Conservation (phyloP, 2,888 invertebrate genomes). For the Dryomyza anilis region DNA sequence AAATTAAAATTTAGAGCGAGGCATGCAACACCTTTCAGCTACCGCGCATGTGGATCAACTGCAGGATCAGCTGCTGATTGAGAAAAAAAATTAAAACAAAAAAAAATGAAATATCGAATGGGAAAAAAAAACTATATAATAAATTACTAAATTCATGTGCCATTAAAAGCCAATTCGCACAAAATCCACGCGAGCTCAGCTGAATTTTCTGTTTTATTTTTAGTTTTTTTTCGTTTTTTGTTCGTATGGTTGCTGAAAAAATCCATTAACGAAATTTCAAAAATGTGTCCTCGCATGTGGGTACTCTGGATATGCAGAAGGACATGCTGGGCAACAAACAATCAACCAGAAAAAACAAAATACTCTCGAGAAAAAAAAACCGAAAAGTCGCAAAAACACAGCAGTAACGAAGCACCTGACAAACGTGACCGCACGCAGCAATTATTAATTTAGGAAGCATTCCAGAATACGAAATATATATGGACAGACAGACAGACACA, state of each 20-base stretch:
- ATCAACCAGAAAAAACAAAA: neutral
- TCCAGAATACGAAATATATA: slow-evolving; percentile 24
- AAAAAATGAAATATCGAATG: neutral
- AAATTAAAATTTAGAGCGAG: too few species aligned
- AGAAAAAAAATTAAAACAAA: neutral
- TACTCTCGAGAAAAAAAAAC: neutral
- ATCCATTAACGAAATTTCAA: slow-evolving; percentile 31
- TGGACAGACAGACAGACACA: slow-evolving; percentile 20
- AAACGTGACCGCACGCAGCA: slow-evolving; percentile 42
- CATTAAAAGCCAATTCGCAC: slow-evolving; percentile 20
- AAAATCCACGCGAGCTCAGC: neutral
- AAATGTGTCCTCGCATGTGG: slow-evolving; percentile 36
- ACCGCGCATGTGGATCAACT: neutral
- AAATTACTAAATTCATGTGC: slow-evolving; percentile 23
- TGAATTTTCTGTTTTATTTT: neutral
- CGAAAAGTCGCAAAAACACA: neutral
- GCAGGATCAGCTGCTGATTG: slow-evolving; percentile 14
- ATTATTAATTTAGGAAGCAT: slow-evolving; percentile 37
- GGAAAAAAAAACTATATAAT: slow-evolving; percentile 7
- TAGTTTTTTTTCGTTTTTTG: neutral
- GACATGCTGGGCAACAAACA: slow-evolving; percentile 9
- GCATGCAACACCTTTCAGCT: too few species aligned
- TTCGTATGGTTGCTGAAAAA: neutral
- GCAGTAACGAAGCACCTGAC: slow-evolving; percentile 36
- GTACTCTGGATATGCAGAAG: too few species aligned